These are phyloP conservation scores for Martes flavigula DNA, from an alignment of 2,797 vertebrate genomes.

Conservation along the genomic window DNA sequence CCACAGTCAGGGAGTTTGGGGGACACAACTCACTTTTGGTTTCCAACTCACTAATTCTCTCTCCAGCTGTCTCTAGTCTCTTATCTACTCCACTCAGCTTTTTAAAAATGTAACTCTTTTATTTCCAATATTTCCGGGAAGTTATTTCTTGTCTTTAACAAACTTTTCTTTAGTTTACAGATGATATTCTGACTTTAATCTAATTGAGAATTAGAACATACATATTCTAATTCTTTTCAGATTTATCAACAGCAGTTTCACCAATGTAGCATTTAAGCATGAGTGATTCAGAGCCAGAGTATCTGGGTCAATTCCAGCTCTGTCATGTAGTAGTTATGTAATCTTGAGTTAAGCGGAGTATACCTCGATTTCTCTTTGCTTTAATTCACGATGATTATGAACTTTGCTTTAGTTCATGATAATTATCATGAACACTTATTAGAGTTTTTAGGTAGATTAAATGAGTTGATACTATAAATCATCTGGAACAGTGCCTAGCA, in stretches of 20 bases:
- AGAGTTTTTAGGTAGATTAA: background rate
- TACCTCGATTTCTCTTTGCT: background rate
- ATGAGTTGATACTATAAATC: background rate
- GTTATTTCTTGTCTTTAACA: background rate
- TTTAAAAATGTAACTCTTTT: background rate
- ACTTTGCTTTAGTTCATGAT: no score
- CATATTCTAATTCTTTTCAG: background rate
- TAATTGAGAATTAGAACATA: background rate
- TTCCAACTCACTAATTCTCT: conserved; percentile 25
- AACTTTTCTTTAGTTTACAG: background rate
- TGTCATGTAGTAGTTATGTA: background rate
- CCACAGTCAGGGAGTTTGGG: accelerated
- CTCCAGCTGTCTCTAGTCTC: conserved; percentile 15
- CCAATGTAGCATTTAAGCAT: background rate
- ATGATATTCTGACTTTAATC: background rate
- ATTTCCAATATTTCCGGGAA: background rate
- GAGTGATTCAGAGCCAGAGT: background rate
- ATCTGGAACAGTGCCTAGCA: background rate
- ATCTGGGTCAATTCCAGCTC: background rate
- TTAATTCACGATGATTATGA: background rate
- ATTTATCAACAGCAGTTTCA: background rate
- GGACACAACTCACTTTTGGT: accelerated
- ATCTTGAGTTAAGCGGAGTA: background rate
- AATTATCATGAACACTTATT: background rate
- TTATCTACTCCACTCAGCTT: background rate